Evolutionary conservation across 2,797 vertebrate genomes (phyloP).

Genomic region (Sebastes cheni): DNA sequence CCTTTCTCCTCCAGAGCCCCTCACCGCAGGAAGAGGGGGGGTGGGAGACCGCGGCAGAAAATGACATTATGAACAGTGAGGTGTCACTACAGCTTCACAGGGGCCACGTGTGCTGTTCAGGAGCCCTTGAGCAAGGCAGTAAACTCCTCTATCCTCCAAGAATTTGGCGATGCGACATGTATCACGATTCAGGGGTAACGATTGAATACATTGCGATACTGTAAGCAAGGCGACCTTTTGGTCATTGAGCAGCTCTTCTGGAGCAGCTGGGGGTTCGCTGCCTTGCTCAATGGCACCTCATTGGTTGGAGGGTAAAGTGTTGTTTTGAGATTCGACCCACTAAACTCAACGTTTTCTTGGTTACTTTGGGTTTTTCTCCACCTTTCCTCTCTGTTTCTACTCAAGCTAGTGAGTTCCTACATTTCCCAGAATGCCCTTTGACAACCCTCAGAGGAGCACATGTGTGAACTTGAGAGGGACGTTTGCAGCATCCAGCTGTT

Average conservation of each 20-base stretch:
- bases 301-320: not conserved
- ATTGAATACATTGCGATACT: too few species aligned
- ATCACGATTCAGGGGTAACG: too few species aligned
- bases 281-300: slow-evolving; percentile 1
- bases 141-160: not conserved
- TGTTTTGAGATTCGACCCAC: not conserved
- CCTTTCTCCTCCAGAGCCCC: slow-evolving; percentile 5
- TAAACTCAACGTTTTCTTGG: not conserved
- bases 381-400: not conserved
- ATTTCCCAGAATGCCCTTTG: slow-evolving; percentile 2
- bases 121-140: slow-evolving; percentile 16
- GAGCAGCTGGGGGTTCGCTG: not conserved
- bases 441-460: not conserved
- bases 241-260: not conserved
- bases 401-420: not conserved
- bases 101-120: not conserved
- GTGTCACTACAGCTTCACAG: slow-evolving; percentile 7
- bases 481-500: not conserved
- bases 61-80: slow-evolving; percentile 1
- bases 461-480: not conserved
- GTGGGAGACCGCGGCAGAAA: not conserved
- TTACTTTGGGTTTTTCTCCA: not conserved
- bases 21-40: not conserved
- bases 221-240: too few species aligned
- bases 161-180: too few species aligned